A percentile compares a stretch with the other conserved stretches of the same genome.
phyloP scores from a whole-genome alignment of 2,888 invertebrate genomes.

The Orthonevra nobilis region DNA sequence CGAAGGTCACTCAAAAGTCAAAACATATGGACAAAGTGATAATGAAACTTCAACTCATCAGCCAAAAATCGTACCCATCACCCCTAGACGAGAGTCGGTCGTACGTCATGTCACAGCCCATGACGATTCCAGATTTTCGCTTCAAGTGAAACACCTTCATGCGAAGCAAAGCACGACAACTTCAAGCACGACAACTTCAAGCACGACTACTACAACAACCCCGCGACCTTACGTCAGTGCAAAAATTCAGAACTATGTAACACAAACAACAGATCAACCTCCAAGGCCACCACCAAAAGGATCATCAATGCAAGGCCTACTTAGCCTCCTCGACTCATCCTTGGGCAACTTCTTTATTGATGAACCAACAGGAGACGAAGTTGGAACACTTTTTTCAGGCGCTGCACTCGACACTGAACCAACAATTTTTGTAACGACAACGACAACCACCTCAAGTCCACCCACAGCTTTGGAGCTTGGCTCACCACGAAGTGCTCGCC shows the following conservation, averaged over 20 bases:
- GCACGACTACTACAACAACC: conserved; percentile 68
- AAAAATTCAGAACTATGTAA: conserved; percentile 20
- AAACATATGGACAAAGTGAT: conserved; percentile 86
- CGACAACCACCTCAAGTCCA: conserved; percentile 63
- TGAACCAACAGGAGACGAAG: conserved; percentile 66
- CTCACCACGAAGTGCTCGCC: conserved; percentile 76
- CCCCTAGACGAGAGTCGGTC: conserved; percentile 77
- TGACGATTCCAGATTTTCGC: conserved; percentile 73
- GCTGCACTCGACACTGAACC: conserved; percentile 32
- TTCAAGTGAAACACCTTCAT: conserved; percentile 79
- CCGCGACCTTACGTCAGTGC: conserved; percentile 39
- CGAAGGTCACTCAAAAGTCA: conserved; percentile 92
- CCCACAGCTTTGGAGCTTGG: conserved; percentile 47
- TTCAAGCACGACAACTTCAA: conserved; percentile 54
- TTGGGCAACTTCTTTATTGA: conserved; percentile 76
- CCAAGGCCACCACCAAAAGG: conserved; percentile 29
- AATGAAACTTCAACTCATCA: conserved; percentile 76
- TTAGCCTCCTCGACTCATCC: conserved; percentile 77
- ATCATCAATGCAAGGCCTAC: conserved; percentile 75
- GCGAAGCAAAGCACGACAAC: conserved; percentile 74
- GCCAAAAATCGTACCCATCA: conserved; percentile 79
- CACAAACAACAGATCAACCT: conserved; percentile 31
- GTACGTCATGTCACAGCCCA: conserved; percentile 75
- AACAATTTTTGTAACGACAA: conserved; percentile 67
- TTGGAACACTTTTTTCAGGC: conserved; percentile 42